Evolutionary conservation across 2,888 invertebrate genomes (phyloP).

Genomic region (Drosophila setosimentum): DNA sequence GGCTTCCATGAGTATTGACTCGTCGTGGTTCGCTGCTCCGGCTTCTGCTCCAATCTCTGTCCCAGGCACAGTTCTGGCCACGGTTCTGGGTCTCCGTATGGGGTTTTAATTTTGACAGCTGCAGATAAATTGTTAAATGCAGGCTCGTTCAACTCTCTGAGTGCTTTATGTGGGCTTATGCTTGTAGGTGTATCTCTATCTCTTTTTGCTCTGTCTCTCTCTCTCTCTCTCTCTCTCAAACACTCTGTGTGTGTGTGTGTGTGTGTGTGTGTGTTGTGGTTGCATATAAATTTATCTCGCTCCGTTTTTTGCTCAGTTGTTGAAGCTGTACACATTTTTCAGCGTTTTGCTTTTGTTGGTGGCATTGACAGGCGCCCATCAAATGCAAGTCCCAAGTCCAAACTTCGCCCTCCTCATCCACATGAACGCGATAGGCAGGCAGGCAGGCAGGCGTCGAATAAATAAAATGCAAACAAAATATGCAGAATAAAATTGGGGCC

Average conservation of each 20-base stretch:
- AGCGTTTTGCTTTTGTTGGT: slow-evolving; percentile 73
- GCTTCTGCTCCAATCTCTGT: slow-evolving; percentile 16
- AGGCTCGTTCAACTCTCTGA: slow-evolving; percentile 70
- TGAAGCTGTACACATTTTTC: slow-evolving; percentile 75
- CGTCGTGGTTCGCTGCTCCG: slow-evolving; percentile 70
- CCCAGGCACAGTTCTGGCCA: slow-evolving; percentile 30
- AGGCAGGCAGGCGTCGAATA: slow-evolving; percentile 33
- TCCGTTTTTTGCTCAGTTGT: slow-evolving; percentile 56
- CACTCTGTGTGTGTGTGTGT: slow-evolving; percentile 12
- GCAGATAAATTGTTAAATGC: slow-evolving; percentile 85
- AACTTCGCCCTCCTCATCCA: neutral
- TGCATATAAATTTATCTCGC: slow-evolving; percentile 75
- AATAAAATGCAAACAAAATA: slow-evolving; percentile 34
- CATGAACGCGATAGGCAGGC: slow-evolving; percentile 45
- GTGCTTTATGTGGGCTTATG: slow-evolving; percentile 78
- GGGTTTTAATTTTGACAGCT: slow-evolving; percentile 85
- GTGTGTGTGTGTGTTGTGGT: slow-evolving; percentile 50
- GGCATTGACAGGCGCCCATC: slow-evolving; percentile 78
- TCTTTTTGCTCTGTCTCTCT: neutral
- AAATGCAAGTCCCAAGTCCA: slow-evolving; percentile 60
- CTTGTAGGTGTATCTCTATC: slow-evolving; percentile 54
- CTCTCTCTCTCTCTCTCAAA: too few relatives aligned
- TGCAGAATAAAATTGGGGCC: slow-evolving; percentile 46
- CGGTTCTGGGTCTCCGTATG: slow-evolving; percentile 69
- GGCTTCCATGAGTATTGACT: slow-evolving; percentile 78